Percentiles rank a stretch among this genome's conserved stretches.
These are phyloP conservation scores for Rhinoptilus africanus DNA, from an alignment of 2,113 vertebrate species.

Conservation along the genomic window DNA sequence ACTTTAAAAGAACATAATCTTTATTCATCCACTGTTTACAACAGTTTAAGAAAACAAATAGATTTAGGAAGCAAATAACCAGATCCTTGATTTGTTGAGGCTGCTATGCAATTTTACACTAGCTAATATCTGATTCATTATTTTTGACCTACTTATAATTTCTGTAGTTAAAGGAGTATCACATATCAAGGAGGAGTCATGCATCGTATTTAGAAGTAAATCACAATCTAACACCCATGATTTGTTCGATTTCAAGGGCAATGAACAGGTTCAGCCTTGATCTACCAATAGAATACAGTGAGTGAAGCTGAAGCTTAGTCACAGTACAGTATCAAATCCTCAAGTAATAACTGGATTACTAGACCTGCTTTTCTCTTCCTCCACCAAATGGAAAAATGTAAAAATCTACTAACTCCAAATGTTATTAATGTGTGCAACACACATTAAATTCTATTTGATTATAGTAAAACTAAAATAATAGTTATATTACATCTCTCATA, in stretches of 20 bases:
- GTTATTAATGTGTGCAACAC: not conserved
- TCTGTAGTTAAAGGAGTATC: not conserved
- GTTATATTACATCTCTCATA: not conserved
- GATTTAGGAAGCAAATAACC: not conserved
- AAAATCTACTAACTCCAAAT: not conserved
- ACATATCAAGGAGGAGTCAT: not conserved
- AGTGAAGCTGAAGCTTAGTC: not conserved
- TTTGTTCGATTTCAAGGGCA: not conserved
- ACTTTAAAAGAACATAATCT: not conserved
- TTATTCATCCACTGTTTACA: not conserved
- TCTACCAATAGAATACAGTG: not conserved
- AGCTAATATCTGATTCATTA: not conserved
- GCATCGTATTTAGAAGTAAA: not conserved
- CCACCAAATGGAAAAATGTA: not conserved
- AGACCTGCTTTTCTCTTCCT: not conserved
- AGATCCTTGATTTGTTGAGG: not conserved
- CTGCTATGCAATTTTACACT: not conserved
- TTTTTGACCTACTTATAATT: not conserved
- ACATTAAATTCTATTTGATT: not conserved
- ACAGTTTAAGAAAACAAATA: not conserved
- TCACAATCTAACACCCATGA: fast-evolving
- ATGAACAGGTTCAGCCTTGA: not conserved
- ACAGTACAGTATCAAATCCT: not conserved
- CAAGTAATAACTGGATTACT: not conserved
- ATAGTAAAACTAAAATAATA: not conserved